Percentiles rank a stretch among this genome's conserved stretches.
Conservation (phyloP, 1,140 invertebrate species). For the Bombus turneri region DNA sequence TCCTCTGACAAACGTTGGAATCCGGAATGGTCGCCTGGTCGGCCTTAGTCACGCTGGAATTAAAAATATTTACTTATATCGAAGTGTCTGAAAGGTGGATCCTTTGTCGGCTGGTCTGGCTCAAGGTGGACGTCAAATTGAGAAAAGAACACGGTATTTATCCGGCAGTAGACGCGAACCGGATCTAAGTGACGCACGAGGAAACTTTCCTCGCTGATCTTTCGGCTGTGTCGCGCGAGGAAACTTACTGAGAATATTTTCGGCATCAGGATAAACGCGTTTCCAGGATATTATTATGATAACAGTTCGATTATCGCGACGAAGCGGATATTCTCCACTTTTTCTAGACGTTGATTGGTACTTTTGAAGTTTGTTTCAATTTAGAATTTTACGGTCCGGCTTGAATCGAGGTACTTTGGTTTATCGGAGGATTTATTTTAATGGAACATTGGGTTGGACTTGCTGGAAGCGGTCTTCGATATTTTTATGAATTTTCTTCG, state of each 20-base stretch:
- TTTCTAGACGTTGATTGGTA: not conserved
- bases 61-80: conserved; percentile 28
- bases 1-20: not conserved
- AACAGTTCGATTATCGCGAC: not conserved
- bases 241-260: not conserved
- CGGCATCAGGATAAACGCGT: not conserved
- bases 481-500: too few relatives aligned
- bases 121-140: conserved; percentile 64
- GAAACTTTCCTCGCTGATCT: conserved; percentile 2
- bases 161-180: conserved; percentile 41
- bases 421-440: too few relatives aligned
- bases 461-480: too few relatives aligned
- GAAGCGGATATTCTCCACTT: not conserved
- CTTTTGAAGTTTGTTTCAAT: not conserved
- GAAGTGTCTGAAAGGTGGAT: conserved; percentile 16
- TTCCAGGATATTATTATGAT: not conserved
- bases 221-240: not conserved
- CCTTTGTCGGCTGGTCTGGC: not conserved
- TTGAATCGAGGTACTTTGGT: not conserved
- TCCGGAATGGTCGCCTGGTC: conserved; percentile 13
- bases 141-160: not conserved
- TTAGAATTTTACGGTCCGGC: not conserved
- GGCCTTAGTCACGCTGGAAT: conserved; percentile 44
- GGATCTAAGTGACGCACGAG: conserved; percentile 48
- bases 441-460: too few relatives aligned